A percentile compares a stretch with the other conserved stretches of the same genome.
Evolutionary conservation across 2,797 vertebrate genomes (phyloP).

Genomic region (Sparus aurata): DNA sequence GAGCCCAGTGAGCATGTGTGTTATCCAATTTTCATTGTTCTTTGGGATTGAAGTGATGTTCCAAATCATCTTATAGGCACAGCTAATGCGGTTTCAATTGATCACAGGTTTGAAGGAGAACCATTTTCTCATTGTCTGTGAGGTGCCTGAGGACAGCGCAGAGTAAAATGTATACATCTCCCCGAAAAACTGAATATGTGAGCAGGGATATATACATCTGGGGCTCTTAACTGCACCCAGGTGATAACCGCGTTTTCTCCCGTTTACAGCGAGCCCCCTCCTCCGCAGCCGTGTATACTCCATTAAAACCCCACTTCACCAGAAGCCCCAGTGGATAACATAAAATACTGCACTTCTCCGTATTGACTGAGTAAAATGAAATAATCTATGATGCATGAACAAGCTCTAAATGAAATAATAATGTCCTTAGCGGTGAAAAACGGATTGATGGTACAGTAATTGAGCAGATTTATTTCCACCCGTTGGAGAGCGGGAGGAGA

Average conservation of each 20-base stretch:
- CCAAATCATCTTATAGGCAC: constrained; percentile 94
- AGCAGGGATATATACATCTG: constrained; percentile 70
- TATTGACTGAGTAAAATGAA: constrained; percentile 98
- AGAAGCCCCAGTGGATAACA: constrained; percentile 86
- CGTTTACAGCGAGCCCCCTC: constrained; percentile 64
- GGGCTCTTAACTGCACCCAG: constrained; percentile 60
- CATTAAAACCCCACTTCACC: constrained; percentile 84
- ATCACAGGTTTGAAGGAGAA: constrained; percentile 90
- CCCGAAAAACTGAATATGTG: constrained; percentile 69
- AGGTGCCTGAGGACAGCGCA: constrained; percentile 90
- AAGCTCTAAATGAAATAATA: constrained; percentile 99
- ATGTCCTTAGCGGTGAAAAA: constrained; percentile 97
- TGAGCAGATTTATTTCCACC: constrained; percentile 96
- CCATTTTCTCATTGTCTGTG: constrained; percentile 88
- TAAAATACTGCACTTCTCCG: constrained; percentile 93
- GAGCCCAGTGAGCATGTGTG: constrained; percentile 86
- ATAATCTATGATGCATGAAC: constrained; percentile 97
- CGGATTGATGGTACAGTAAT: constrained; percentile 94
- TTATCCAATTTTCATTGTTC: constrained; percentile 95
- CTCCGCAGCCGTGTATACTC: constrained; percentile 81
- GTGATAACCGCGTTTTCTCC: constrained; percentile 63
- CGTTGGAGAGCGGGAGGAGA: constrained; percentile 83
- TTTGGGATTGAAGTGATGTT: constrained; percentile 91
- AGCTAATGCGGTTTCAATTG: constrained; percentile 94
- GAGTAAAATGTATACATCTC: constrained; percentile 62